Conservation (phyloP, 2,113 vertebrate species). For the Microcebus tavaratra region DNA sequence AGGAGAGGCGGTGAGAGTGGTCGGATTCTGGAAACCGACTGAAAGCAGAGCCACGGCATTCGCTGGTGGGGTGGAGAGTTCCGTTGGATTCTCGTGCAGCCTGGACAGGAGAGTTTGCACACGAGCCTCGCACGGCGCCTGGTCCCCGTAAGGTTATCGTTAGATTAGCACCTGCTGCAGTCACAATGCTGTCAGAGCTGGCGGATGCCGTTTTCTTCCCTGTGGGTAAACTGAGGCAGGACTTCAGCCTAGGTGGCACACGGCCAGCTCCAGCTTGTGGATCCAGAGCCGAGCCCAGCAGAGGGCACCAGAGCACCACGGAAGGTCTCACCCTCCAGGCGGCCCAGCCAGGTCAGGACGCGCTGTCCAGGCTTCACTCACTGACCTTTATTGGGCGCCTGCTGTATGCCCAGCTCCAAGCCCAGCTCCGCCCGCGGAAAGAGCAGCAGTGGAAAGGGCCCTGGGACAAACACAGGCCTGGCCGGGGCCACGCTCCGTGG, state of each 20-base stretch:
- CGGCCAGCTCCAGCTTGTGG: neutral
- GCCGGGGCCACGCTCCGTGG: neutral
- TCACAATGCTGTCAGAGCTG: neutral
- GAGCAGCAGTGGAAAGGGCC: neutral
- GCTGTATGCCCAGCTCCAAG: neutral
- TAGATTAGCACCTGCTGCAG: too few relatives aligned
- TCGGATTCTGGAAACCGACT: neutral
- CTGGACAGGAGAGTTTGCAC: neutral
- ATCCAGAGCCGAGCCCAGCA: neutral
- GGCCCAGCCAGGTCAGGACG: rapidly evolving
- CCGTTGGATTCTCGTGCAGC: rapidly evolving
- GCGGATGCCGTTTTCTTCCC: rapidly evolving
- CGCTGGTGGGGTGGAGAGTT: neutral
- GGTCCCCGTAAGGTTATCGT: neutral
- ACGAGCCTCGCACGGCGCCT: rapidly evolving
- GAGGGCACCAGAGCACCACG: constrained; percentile 26
- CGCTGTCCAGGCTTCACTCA: rapidly evolving
- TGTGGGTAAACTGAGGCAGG: neutral
- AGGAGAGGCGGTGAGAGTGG: neutral
- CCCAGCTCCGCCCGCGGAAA: neutral
- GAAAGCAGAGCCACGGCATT: neutral
- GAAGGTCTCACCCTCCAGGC: neutral
- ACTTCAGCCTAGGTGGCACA: neutral
- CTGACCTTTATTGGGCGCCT: neutral
- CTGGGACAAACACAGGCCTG: neutral